phyloP scores from a whole-genome alignment of 1,140 invertebrate genomes.

The Pogonomyrmex barbatus region DNA sequence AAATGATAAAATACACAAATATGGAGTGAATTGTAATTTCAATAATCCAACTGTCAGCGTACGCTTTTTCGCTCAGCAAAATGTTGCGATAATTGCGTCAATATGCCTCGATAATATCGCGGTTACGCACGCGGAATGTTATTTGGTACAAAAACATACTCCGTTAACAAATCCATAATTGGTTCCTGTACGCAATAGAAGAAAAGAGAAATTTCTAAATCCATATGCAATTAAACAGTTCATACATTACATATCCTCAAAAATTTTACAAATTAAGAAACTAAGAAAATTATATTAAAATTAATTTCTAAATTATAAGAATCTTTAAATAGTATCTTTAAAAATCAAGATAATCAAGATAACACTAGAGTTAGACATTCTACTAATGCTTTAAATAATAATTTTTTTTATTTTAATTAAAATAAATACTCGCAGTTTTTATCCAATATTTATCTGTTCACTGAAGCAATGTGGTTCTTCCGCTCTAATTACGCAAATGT shows the following conservation, averaged over 20 bases:
- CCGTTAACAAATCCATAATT: slow-evolving; percentile 13
- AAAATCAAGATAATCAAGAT: neutral
- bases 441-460: neutral
- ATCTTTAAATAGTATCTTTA: neutral
- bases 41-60: neutral
- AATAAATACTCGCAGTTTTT: neutral
- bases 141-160: slow-evolving; percentile 22
- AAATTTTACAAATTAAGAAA: neutral
- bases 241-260: neutral
- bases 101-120: slow-evolving; percentile 21
- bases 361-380: neutral
- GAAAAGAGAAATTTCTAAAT: neutral
- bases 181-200: neutral
- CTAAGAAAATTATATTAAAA: neutral
- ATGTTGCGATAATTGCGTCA: slow-evolving; percentile 30
- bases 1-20: neutral
- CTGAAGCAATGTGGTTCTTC: neutral
- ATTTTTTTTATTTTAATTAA: neutral
- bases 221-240: neutral
- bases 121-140: slow-evolving; percentile 14
- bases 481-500: neutral
- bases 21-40: slow-evolving; percentile 4
- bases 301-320: neutral
- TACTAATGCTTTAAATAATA: neutral
- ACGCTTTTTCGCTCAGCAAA: slow-evolving; percentile 23